Conservation (phyloP, 2,888 invertebrate genomes). For the Oasisia sp. region DNA sequence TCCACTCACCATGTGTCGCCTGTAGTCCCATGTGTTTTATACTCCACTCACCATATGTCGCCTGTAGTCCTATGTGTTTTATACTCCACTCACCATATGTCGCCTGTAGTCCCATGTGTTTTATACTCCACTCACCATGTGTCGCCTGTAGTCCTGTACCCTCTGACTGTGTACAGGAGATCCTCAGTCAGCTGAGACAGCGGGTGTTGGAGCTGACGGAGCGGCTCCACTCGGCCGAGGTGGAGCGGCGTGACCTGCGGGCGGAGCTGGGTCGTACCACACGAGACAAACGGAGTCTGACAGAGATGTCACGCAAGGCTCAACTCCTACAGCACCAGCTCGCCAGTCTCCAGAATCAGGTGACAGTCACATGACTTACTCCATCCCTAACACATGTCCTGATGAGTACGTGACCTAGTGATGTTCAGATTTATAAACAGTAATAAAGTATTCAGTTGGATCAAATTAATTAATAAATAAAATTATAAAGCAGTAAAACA, state of each 20-base stretch:
- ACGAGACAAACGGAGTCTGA: slow-evolving; percentile 42
- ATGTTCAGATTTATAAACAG: too few species aligned
- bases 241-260: slow-evolving; percentile 54
- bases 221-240: slow-evolving; percentile 56
- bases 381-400: not conserved
- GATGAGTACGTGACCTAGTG: not conserved
- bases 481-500: too few species aligned
- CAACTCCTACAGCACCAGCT: slow-evolving; percentile 24
- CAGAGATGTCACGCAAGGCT: slow-evolving; percentile 23
- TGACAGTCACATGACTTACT: slow-evolving; percentile 6
- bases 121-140: not conserved
- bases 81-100: not conserved
- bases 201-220: slow-evolving; percentile 60
- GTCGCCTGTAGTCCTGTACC: not conserved
- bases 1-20: not conserved
- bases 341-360: slow-evolving; percentile 27
- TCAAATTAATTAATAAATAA: too few species aligned
- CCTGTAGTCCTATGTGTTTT: not conserved
- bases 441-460: too few species aligned
- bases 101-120: not conserved
- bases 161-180: slow-evolving; percentile 32
- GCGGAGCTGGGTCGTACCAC: slow-evolving; percentile 49
- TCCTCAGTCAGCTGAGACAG: slow-evolving; percentile 47
- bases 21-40: not conserved
- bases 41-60: not conserved